Evolutionary conservation across 2,888 invertebrate genomes (phyloP).

Genomic region (Perizoma flavofasciatum): DNA sequence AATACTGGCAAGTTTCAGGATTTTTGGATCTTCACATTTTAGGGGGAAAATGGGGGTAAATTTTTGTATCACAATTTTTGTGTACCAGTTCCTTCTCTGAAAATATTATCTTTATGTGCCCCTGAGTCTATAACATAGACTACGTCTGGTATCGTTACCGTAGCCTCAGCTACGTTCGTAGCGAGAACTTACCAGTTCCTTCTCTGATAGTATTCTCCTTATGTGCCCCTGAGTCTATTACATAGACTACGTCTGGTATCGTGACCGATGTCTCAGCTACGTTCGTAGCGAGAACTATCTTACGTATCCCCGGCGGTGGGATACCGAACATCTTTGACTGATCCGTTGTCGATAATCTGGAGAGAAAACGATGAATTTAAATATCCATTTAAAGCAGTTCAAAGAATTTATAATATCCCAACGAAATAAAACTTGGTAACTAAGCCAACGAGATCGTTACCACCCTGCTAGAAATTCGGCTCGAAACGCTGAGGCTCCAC

Average conservation of each 20-base stretch:
- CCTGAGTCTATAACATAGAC: conserved; percentile 88
- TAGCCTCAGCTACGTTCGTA: conserved; percentile 89
- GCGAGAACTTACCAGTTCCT: conserved; percentile 72
- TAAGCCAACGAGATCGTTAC: no score
- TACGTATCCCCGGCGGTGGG: conserved; percentile 80
- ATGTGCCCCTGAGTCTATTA: conserved; percentile 86
- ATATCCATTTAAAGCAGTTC: no score
- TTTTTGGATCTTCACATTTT: no score
- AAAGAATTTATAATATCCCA: no score
- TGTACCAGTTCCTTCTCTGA: conserved; percentile 79
- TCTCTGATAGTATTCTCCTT: conserved; percentile 82
- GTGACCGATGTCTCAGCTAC: conserved; percentile 90
- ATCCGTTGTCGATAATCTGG: conserved; percentile 81
- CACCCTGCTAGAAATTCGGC: no score
- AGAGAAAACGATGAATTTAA: no score
- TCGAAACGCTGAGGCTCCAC: no score
- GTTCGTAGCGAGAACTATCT: conserved; percentile 88
- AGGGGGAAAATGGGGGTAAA: no score
- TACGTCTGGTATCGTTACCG: conserved; percentile 89
- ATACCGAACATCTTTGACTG: conserved; percentile 83
- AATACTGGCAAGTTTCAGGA: no score
- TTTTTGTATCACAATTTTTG: no score
- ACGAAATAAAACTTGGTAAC: no score
- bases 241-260: conserved; percentile 87
- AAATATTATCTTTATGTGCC: conserved; percentile 82